These are phyloP conservation scores for Ptychochromis oligacanthus DNA, from an alignment of 2,113 vertebrate genomes.

Conservation along the genomic window DNA sequence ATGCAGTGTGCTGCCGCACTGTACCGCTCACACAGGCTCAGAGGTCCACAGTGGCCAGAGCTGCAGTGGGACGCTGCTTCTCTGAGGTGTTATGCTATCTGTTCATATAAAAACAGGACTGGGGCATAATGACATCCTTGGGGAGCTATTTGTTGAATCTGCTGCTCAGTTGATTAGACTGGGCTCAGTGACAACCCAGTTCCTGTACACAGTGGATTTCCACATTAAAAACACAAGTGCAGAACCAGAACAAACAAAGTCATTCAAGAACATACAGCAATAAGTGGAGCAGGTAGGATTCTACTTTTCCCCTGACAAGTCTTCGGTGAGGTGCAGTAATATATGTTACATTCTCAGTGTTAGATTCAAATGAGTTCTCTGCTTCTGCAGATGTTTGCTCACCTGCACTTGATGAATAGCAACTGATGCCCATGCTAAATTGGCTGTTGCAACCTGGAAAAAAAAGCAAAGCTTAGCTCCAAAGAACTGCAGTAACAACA, in stretches of 20 bases:
- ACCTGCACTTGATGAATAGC: slow-evolving; percentile 99
- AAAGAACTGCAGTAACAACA: background rate
- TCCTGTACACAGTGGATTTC: slow-evolving; percentile 76
- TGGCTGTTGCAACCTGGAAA: slow-evolving; percentile 94
- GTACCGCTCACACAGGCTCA: slow-evolving; percentile 28
- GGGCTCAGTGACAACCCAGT: slow-evolving; percentile 63
- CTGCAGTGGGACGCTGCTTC: slow-evolving; percentile 63
- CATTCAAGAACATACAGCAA: slow-evolving; percentile 39
- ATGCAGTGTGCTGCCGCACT: slow-evolving; percentile 11
- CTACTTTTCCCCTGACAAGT: slow-evolving; percentile 21
- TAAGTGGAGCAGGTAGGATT: slow-evolving; percentile 28
- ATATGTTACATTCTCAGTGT: background rate
- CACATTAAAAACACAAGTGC: slow-evolving; percentile 59
- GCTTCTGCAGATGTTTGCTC: slow-evolving; percentile 49
- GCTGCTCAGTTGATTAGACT: slow-evolving; percentile 71
- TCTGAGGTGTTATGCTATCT: slow-evolving; percentile 66
- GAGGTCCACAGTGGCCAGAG: slow-evolving; percentile 59
- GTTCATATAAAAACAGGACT: slow-evolving; percentile 70
- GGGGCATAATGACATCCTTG: slow-evolving; percentile 74
- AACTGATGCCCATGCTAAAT: slow-evolving; percentile 96
- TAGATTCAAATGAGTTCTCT: background rate
- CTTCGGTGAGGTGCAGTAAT: slow-evolving; percentile 7
- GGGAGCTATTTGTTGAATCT: slow-evolving; percentile 73
- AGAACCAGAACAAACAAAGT: slow-evolving; percentile 74
- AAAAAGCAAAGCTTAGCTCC: slow-evolving; percentile 35